Conservation (phyloP, 2,113 vertebrate species). For the Oxyura jamaicensis region DNA sequence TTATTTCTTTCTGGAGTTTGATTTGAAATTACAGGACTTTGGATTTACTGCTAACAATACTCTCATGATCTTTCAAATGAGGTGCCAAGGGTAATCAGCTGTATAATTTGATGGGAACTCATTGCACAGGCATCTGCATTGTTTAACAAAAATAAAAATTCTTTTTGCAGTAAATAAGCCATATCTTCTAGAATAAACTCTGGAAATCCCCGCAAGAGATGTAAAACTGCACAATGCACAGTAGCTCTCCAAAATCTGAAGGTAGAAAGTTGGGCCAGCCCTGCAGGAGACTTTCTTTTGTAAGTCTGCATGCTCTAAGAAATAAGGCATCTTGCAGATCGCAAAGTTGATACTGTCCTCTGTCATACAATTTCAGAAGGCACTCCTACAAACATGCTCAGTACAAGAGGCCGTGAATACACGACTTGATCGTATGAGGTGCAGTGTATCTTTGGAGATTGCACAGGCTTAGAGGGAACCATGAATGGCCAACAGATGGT, state of each 20-base stretch:
- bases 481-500: background rate
- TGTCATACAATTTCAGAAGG: background rate
- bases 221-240: background rate
- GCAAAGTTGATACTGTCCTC: background rate
- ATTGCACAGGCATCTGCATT: background rate
- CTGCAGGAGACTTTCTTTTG: background rate
- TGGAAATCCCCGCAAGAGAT: background rate
- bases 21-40: background rate
- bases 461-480: background rate
- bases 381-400: background rate
- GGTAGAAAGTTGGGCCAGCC: background rate
- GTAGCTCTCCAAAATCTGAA: background rate
- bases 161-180: background rate
- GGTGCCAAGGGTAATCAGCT: background rate
- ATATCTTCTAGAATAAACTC: background rate
- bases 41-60: background rate
- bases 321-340: background rate
- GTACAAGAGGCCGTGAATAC: background rate
- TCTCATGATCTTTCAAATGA: background rate
- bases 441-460: background rate
- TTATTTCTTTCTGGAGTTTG: background rate
- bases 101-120: background rate
- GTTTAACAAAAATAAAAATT: conserved; percentile 13
- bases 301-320: background rate
- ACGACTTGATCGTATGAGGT: background rate